phyloP scores from a whole-genome alignment of 2,888 invertebrate genomes.

The Palloptera scutellata region DNA sequence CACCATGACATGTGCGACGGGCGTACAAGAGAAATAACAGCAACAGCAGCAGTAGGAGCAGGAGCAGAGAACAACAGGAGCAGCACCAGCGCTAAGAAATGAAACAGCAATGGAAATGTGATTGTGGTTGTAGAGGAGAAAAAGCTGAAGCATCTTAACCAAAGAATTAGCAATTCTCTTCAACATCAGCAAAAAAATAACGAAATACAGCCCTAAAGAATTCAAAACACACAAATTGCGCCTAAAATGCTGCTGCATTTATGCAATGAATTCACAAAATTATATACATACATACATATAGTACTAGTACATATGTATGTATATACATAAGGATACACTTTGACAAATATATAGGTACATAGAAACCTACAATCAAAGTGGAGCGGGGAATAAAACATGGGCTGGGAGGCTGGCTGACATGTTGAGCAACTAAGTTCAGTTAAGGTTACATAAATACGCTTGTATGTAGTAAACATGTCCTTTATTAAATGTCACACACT shows the following conservation, averaged over 20 bases:
- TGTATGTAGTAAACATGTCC: constrained; percentile 21
- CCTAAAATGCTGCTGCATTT: too few relatives aligned
- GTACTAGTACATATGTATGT: neutral
- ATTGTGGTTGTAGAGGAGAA: too few relatives aligned
- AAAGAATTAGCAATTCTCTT: constrained; percentile 15
- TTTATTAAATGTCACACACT: constrained; percentile 34
- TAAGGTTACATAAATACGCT: neutral
- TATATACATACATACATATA: neutral
- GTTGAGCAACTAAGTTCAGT: neutral
- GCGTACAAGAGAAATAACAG: neutral
- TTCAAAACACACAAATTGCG: too few relatives aligned
- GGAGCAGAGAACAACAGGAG: neutral
- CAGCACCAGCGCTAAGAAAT: neutral
- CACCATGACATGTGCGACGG: neutral
- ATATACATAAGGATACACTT: neutral
- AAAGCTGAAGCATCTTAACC: neutral
- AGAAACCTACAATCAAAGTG: neutral
- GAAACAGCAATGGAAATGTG: constrained; percentile 5
- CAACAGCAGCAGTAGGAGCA: neutral
- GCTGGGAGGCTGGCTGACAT: neutral
- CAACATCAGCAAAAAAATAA: neutral
- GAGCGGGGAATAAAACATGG: neutral
- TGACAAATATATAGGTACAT: neutral
- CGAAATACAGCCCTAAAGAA: too few relatives aligned
- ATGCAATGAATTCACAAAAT: neutral